Percentiles rank a stretch among this genome's conserved stretches.
Evolutionary conservation across 2,888 invertebrate genomes (phyloP).

Genomic region (Ctena decussata): DNA sequence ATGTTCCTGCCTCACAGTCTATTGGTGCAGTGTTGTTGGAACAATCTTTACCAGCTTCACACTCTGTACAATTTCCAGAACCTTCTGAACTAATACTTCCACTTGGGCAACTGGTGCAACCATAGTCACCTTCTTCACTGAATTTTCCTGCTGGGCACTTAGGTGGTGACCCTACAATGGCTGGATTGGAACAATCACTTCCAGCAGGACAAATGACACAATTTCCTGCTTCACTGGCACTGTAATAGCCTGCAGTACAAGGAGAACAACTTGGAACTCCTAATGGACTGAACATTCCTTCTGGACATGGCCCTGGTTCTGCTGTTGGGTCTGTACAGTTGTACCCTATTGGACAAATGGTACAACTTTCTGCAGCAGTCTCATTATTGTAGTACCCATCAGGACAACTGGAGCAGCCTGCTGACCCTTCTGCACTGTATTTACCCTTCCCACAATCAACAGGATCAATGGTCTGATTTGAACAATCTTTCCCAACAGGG

Average conservation of each 20-base stretch:
- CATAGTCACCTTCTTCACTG: conserved; percentile 30
- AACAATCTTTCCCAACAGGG: conserved; percentile 52
- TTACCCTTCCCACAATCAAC: conserved; percentile 65
- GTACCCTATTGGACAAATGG: conserved; percentile 74
- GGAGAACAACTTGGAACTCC: conserved; percentile 53
- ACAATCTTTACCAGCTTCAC: conserved; percentile 34
- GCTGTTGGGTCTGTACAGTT: conserved; percentile 69
- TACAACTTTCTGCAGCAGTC: conserved; percentile 66
- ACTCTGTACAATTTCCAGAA: conserved; percentile 63
- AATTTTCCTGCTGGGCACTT: conserved; percentile 63
- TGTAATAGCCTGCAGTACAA: conserved; percentile 63
- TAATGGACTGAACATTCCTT: conserved; percentile 63
- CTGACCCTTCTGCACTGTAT: conserved; percentile 65
- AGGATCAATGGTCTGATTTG: conserved; percentile 32
- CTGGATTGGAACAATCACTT: conserved; percentile 59
- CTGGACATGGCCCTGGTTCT: conserved; percentile 54
- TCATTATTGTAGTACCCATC: conserved; percentile 69
- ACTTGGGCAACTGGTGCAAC: conserved; percentile 28
- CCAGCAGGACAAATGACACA: conserved; percentile 79
- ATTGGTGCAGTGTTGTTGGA: not conserved
- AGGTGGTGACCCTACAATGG: conserved; percentile 37
- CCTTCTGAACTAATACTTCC: conserved; percentile 57
- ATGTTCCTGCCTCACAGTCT: not conserved
- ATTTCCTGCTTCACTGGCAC: conserved; percentile 25
- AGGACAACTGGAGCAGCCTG: conserved; percentile 61